These are phyloP conservation scores for Epirrhoe alternata DNA, from an alignment of 2,888 invertebrate genomes.

Conservation along the genomic window DNA sequence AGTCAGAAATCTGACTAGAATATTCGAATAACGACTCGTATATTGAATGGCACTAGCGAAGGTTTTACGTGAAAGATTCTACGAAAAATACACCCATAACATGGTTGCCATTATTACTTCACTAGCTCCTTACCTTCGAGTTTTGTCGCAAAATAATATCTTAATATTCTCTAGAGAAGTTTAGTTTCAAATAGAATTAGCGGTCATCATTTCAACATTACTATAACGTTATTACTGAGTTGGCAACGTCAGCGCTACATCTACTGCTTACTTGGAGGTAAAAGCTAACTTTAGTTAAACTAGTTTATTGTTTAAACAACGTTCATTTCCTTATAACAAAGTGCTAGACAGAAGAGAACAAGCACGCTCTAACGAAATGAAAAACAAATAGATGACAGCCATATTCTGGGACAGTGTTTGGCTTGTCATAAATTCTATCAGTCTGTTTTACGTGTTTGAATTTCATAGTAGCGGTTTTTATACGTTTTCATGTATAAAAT, in stretches of 20 bases:
- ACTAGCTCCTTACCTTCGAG: not conserved
- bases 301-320: constrained; percentile 9
- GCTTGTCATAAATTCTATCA: constrained; percentile 24
- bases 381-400: constrained; percentile 53
- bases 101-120: not conserved
- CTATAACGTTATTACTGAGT: not conserved
- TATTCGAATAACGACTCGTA: not conserved
- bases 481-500: constrained; percentile 17
- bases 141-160: not conserved
- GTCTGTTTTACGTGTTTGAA: constrained; percentile 19
- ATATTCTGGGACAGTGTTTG: constrained; percentile 20
- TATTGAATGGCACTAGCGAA: not conserved
- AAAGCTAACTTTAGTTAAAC: not conserved
- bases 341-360: constrained; percentile 47
- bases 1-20: not conserved
- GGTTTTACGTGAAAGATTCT: not conserved
- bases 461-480: constrained; percentile 15
- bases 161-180: too few species aligned
- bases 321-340: constrained; percentile 23
- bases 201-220: not conserved
- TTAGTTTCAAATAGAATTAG: not conserved
- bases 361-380: constrained; percentile 58
- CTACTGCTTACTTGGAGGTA: not conserved
- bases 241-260: not conserved
- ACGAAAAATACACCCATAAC: not conserved